Percentiles rank a stretch among this genome's conserved stretches.
Evolutionary conservation across 2,113 vertebrate species (phyloP).

Genomic region (Hippocampus barbouri): DNA sequence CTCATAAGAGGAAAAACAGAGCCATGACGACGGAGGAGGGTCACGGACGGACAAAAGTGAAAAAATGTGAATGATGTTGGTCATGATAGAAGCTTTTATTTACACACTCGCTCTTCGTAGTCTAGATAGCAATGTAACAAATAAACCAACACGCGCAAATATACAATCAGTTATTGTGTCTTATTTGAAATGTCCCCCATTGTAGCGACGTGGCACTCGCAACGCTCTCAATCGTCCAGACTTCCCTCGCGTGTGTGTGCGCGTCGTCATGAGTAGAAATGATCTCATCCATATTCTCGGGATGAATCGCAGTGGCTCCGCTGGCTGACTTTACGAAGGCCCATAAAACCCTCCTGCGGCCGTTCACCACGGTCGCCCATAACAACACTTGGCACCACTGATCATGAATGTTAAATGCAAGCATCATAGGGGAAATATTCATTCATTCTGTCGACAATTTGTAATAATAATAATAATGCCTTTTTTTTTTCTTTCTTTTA

Average conservation of each 20-base stretch:
- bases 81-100: constrained; percentile 19
- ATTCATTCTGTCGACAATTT: constrained; percentile 7
- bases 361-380: constrained; percentile 49
- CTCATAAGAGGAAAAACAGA: constrained; percentile 7
- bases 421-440: constrained; percentile 1
- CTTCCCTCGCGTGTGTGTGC: neutral
- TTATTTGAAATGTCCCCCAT: neutral
- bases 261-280: constrained; percentile 15
- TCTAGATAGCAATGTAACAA: constrained; percentile 7
- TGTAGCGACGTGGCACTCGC: neutral
- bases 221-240: neutral
- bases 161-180: neutral
- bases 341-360: constrained; percentile 42
- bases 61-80: constrained; percentile 11
- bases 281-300: constrained; percentile 64
- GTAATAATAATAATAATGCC: neutral
- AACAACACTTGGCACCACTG: constrained; percentile 43
- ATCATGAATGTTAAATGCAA: constrained; percentile 44
- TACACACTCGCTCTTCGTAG: constrained; percentile 29
- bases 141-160: neutral
- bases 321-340: constrained; percentile 45
- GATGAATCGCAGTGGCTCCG: constrained; percentile 33
- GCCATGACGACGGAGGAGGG: constrained; percentile 5
- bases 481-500: constrained; percentile 1
- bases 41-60: neutral